Evolutionary conservation across 2,113 vertebrate species (phyloP).

Genomic region (Ellobius talpinus): DNA sequence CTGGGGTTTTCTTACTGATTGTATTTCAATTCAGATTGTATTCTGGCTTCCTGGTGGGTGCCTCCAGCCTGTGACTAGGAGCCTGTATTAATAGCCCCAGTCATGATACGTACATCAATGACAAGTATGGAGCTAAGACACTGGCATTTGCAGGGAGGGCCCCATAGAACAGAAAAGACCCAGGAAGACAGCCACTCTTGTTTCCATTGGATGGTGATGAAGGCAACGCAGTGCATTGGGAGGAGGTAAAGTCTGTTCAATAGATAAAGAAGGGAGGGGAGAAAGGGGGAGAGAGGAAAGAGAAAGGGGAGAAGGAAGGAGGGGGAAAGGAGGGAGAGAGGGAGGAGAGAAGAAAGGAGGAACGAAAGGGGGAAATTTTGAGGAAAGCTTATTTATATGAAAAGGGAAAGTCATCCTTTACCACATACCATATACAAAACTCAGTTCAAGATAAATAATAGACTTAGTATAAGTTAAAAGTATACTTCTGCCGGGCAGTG

Average conservation of each 20-base stretch:
- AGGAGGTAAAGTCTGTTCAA: not conserved
- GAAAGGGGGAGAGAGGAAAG: accelerated
- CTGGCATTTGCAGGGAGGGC: not conserved
- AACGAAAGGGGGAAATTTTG: no score
- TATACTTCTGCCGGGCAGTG: not conserved
- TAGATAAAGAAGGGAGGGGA: not conserved
- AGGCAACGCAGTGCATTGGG: not conserved
- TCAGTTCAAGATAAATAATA: not conserved
- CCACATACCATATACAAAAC: not conserved
- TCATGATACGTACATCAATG: not conserved
- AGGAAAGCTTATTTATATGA: not conserved
- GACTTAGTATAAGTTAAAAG: conserved; percentile 2
- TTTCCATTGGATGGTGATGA: not conserved
- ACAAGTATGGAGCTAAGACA: conserved; percentile 4
- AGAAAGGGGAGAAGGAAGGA: accelerated
- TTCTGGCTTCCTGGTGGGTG: not conserved
- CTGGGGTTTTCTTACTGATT: not conserved
- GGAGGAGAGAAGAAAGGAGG: not conserved
- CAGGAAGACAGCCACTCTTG: not conserved
- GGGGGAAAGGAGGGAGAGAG: accelerated
- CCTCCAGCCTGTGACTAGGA: not conserved
- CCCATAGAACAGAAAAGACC: not conserved
- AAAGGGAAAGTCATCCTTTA: not conserved
- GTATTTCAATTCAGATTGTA: not conserved
- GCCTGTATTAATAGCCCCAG: not conserved